Percentiles rank a stretch among this genome's conserved stretches.
Evolutionary conservation across 1,140 invertebrate genomes (phyloP).

Genomic region (Gonioctena quinquepunctata): DNA sequence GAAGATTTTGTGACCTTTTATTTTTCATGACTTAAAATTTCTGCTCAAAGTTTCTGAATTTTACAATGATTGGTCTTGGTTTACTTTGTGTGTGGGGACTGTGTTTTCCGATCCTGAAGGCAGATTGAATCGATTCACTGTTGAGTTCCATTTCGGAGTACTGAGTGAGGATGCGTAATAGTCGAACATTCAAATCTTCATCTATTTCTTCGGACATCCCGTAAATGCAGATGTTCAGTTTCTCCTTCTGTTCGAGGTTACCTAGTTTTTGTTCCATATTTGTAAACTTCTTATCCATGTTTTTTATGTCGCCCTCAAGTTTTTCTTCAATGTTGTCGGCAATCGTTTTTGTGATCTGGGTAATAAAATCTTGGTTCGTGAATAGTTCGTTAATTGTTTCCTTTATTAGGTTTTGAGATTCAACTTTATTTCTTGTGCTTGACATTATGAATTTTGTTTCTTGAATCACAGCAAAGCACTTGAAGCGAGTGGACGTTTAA

Average conservation of each 20-base stretch:
- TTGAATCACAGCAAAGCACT: too few relatives aligned
- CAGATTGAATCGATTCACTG: too few relatives aligned
- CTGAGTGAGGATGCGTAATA: background rate
- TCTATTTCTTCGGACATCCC: background rate
- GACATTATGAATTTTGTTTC: too few relatives aligned
- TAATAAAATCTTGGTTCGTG: background rate
- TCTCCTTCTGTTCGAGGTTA: background rate
- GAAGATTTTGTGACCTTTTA: background rate
- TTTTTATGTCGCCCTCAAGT: background rate
- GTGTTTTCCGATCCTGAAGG: background rate
- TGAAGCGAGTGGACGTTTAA: too few relatives aligned
- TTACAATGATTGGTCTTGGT: background rate
- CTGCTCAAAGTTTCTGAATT: background rate
- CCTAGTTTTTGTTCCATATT: background rate
- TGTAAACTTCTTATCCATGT: background rate
- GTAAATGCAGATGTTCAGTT: background rate
- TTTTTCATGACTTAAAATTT: background rate
- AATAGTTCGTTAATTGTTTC: background rate
- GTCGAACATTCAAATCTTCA: background rate
- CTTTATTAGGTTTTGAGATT: background rate
- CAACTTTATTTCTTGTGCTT: background rate
- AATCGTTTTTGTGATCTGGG: background rate
- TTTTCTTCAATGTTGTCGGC: background rate
- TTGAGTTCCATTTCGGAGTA: too few relatives aligned
- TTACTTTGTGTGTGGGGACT: background rate